A percentile compares a stretch with the other conserved stretches of the same genome.
Conservation (phyloP, 2,113 vertebrate genomes). For the Acanthochromis polyacanthus region DNA sequence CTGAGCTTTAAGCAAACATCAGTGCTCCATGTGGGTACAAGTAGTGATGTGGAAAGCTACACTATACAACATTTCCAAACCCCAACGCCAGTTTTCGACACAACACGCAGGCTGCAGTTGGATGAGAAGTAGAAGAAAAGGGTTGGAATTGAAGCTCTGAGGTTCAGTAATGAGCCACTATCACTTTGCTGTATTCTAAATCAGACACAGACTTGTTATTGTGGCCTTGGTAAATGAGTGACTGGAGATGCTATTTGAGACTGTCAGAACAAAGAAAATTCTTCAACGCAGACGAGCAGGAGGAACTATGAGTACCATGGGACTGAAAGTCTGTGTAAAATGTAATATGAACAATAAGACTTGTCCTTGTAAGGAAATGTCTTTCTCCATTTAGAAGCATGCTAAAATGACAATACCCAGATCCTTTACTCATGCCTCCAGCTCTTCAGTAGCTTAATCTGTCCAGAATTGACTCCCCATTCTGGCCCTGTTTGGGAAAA, state of each 20-base stretch:
- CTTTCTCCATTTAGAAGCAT: constrained; percentile 28
- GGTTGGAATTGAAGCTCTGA: constrained; percentile 24
- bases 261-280: constrained; percentile 33
- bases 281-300: constrained; percentile 26
- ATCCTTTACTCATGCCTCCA: constrained; percentile 28
- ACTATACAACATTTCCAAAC: constrained; percentile 9
- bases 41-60: constrained; percentile 5
- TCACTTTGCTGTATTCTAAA: constrained; percentile 52
- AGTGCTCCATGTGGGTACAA: neutral
- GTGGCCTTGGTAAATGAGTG: constrained; percentile 62
- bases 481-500: neutral
- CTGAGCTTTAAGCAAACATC: constrained; percentile 17
- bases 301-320: constrained; percentile 28
- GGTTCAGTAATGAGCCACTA: constrained; percentile 51
- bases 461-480: neutral
- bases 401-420: constrained; percentile 48
- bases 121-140: constrained; percentile 5
- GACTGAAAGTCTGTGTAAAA: constrained; percentile 29
- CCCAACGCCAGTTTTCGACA: neutral
- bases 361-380: constrained; percentile 58
- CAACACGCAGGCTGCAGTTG: constrained; percentile 4
- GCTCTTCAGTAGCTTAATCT: constrained; percentile 8
- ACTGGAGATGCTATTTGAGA: constrained; percentile 54
- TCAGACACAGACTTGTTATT: constrained; percentile 66
- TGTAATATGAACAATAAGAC: constrained; percentile 52